Evolutionary conservation across 2,888 invertebrate genomes (phyloP).

Genomic region (Hydropsyche betteni): DNA sequence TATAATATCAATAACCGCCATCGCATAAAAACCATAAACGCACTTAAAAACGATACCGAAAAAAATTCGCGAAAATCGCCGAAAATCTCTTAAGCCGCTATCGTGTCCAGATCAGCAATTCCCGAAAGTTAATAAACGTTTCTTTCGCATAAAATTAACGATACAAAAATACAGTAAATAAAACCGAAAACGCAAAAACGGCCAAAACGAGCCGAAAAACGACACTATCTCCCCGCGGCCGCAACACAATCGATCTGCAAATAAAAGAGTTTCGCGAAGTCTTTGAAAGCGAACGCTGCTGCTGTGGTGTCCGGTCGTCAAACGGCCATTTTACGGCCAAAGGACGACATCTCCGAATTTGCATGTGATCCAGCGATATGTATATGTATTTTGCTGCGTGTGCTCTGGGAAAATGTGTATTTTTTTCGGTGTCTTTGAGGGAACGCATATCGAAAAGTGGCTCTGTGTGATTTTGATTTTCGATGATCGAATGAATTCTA

Average conservation of each 20-base stretch:
- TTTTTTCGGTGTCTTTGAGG: neutral
- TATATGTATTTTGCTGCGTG: constrained; percentile 4
- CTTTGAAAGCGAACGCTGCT: constrained; percentile 32
- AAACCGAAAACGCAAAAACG: neutral
- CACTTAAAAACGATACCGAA: neutral
- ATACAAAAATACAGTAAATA: constrained; percentile 26
- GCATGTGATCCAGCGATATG: constrained; percentile 42
- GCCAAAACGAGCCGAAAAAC: neutral
- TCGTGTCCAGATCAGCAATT: neutral
- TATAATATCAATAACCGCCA: neutral
- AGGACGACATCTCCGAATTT: constrained; percentile 45
- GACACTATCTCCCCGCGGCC: too few relatives aligned
- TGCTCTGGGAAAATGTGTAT: neutral
- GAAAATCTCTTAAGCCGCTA: neutral
- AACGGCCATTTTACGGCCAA: constrained; percentile 45
- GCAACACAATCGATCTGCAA: too few relatives aligned
- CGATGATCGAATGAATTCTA: too few relatives aligned
- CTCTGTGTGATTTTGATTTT: neutral
- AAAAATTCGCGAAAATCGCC: neutral
- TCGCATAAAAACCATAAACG: neutral
- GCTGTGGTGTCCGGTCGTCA: constrained; percentile 43
- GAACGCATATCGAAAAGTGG: neutral
- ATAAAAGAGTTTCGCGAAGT: constrained; percentile 4
- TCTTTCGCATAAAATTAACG: constrained; percentile 26
- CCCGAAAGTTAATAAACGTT: constrained; percentile 26